Base-by-base conservation (phyloP, 2,113 vertebrate genomes). In the Caretta caretta region DNA sequence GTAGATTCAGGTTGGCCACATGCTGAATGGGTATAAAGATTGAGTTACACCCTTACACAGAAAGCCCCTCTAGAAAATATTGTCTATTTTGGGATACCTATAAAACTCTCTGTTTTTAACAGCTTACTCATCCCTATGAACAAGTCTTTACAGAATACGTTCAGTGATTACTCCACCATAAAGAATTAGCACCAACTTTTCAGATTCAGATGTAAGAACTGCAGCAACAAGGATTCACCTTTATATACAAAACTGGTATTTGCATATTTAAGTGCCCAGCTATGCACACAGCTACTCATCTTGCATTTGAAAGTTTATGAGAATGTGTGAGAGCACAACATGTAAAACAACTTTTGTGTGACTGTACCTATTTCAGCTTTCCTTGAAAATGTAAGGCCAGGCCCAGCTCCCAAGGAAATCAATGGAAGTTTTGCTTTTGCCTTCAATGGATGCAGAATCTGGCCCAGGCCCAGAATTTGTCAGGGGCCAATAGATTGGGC, bases 401-500 rank as follows among this genome's bases (percentile, higher is more conserved):
- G 80, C 56, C 22, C 88, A 89, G 89, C 87, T 93, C 89, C 91
- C 91, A 94, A 88, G 35, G 38, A 80, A 89, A 93, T 93, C 56
- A 82, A 42, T 65, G 80, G 84, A 96, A 93, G 16, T 38, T 19
- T 95, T 95, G 93, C 80, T 95, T 3, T 72, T 20, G 14, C 87
- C 82, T 16, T 92, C 87, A 38, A 94, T 95, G 87, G 90, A 94
- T 95, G 65, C 22, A 83, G 69, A 83, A 80, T 62, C 83, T 92
- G 92, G 5, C 79, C 20, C 53, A 81, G 86, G 78, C 89, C 89
- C 78, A 89, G 72, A 96, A 56, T 49, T 94, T 94, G 72, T 93
- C 92, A 95, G 62, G 80, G 96, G 93, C 95, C 94, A 93, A 96
- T 56, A 62, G 78, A 62, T 65, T 92, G 92, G 6, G 7, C 93